These are phyloP conservation scores for Gnathonemus longibarbis DNA, from an alignment of 2,113 vertebrate species.

Conservation along the genomic window DNA sequence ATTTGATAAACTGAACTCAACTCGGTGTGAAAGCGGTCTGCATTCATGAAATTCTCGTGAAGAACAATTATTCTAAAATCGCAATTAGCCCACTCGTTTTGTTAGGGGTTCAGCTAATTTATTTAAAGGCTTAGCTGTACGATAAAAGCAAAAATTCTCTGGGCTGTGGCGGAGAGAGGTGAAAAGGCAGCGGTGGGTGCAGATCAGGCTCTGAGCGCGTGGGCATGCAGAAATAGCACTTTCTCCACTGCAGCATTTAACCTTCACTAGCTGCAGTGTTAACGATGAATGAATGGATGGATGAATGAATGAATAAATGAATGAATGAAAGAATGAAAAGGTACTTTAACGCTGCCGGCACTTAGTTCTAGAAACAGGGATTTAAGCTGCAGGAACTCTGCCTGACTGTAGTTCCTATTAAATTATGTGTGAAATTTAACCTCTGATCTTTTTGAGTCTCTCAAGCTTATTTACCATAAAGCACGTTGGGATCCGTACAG, in stretches of 20 bases:
- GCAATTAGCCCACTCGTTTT: constrained; percentile 46
- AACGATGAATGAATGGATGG: not conserved
- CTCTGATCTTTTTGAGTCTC: not conserved
- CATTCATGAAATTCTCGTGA: constrained; percentile 23
- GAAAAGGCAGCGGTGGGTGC: not conserved
- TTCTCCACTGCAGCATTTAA: not conserved
- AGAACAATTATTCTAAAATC: constrained; percentile 36
- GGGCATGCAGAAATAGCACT: not conserved
- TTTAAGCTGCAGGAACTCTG: not conserved
- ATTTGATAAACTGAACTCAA: constrained; percentile 22
- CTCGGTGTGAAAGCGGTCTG: constrained; percentile 15
- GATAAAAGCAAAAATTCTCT: constrained; percentile 8
- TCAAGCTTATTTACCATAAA: not conserved
- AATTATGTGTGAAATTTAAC: not conserved
- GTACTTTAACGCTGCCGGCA: not conserved
- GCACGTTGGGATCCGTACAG: not conserved
- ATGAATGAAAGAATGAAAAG: not conserved
- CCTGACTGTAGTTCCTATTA: not conserved
- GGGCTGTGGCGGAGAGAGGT: not conserved
- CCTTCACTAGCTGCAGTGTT: not conserved
- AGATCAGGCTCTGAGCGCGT: not conserved
- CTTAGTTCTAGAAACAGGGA: not conserved
- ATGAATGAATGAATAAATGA: not conserved
- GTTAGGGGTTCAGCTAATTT: constrained; percentile 35
- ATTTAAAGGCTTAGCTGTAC: constrained; percentile 18